These are phyloP conservation scores for Calyptommatus sinebrachiatus DNA, from an alignment of 2,113 vertebrate species.

Conservation along the genomic window DNA sequence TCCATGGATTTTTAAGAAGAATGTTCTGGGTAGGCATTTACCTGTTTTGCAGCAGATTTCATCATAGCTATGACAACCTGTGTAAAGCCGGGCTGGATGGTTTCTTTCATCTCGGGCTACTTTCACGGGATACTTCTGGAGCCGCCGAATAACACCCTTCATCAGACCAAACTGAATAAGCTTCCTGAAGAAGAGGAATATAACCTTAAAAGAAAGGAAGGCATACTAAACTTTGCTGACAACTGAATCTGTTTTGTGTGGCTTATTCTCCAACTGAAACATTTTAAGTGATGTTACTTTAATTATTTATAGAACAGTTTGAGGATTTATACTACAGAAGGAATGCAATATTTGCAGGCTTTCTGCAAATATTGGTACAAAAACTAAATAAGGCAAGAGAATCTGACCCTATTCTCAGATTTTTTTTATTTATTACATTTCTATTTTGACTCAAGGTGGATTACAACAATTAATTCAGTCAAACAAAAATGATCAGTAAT, in stretches of 20 bases:
- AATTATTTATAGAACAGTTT: not conserved
- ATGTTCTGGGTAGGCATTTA: conserved; percentile 27
- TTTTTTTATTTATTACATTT: too few relatives aligned
- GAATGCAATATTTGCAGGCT: too few relatives aligned
- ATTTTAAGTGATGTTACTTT: too few relatives aligned
- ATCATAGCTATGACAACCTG: conserved; percentile 95
- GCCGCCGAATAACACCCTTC: conserved; percentile 91
- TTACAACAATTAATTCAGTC: too few relatives aligned
- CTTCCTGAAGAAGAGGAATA: conserved; percentile 70
- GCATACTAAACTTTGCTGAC: not conserved
- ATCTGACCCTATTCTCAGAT: too few relatives aligned
- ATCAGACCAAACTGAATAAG: conserved; percentile 96
- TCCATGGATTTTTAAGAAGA: not conserved
- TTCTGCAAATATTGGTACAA: too few relatives aligned
- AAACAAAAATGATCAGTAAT: too few relatives aligned
- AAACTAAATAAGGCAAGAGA: too few relatives aligned
- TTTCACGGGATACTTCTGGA: conserved; percentile 96
- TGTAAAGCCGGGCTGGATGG: conserved; percentile 88
- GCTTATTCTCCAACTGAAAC: not conserved
- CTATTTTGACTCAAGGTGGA: too few relatives aligned
- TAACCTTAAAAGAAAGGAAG: not conserved
- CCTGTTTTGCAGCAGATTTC: conserved; percentile 99
- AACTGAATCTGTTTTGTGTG: not conserved
- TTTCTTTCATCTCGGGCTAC: conserved; percentile 83
- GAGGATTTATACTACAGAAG: not conserved